Evolutionary conservation across 2,797 vertebrate genomes (phyloP), one percentile per base, ranked within the genome.

Genomic region (Oophaga sylvatica): DNA sequence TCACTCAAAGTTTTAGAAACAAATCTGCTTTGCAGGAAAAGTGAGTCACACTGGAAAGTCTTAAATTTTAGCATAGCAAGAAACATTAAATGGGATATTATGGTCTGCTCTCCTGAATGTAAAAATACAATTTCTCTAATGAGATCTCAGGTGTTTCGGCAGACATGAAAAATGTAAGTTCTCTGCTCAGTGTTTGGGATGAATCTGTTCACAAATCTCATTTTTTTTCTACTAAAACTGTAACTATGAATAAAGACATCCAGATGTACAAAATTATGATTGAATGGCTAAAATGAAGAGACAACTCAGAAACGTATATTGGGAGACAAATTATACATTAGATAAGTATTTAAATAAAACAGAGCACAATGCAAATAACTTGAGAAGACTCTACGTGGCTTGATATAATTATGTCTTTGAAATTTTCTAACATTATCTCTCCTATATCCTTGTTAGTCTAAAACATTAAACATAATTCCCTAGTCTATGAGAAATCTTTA

Each of bases 41-140:
- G 80, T 81, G 80, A 81, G 60, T 81, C 80, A 81, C 45, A 26
- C 80, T 65, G 62, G 20, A 81, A 81, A 81, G 22, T 81, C 35
- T 63, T 45, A 62, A 48, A 67, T 81, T 80, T 81, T 81, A 48
- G 80, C 80, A 81, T 81, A 81, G 60, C 48, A 81, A 45, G 60
- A 81, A 67, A 81, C 80, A 81, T 81, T 81, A 81, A 81, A 81
- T 81, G 80, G 80, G 62, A 81, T 81, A 81, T 81, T 81, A 81
- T 81, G 80, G 35, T 81, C 62, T 65, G 60, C 41, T 81, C 35
- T 67, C 31, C 80, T 65, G 60, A 48, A 81, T 81, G 80, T 65
- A 81, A 62, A 81, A 81, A 67, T 81, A 81, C 80, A 81, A 81
- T 67, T 81, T 81, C 80, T 81, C 80, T 81, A 81, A 81, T 81